Percentiles rank a stretch among this genome's conserved stretches.
Conservation (phyloP, 1,140 invertebrate genomes). For the Aphaenogaster floridana region DNA sequence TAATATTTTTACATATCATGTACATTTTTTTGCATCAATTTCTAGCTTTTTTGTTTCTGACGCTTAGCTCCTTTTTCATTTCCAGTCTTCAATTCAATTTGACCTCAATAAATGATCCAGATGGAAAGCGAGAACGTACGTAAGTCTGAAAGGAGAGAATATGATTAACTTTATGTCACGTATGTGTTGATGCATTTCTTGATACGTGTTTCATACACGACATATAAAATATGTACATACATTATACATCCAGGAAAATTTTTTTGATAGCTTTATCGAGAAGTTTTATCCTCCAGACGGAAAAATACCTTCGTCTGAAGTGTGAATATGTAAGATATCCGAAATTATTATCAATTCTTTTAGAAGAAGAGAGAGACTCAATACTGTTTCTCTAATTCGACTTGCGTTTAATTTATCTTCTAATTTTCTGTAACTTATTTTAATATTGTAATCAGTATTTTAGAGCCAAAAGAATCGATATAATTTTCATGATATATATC, state of each 20-base stretch:
- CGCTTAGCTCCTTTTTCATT: background rate
- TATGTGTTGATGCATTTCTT: constrained; percentile 40
- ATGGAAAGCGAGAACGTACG: background rate
- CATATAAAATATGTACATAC: constrained; percentile 14
- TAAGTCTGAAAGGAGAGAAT: constrained; percentile 13
- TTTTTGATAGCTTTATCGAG: background rate
- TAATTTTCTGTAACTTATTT: constrained; percentile 25
- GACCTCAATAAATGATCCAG: background rate
- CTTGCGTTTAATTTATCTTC: background rate
- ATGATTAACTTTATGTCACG: constrained; percentile 54
- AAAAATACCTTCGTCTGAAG: constrained; percentile 7
- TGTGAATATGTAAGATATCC: constrained; percentile 15
- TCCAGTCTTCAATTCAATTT: constrained; percentile 18
- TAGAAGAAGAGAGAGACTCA: background rate
- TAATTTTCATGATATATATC: background rate
- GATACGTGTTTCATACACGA: background rate
- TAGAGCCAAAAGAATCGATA: background rate
- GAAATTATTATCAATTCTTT: constrained; percentile 16
- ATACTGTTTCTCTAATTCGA: background rate
- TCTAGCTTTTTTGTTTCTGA: background rate
- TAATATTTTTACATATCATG: constrained; percentile 11
- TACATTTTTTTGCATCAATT: constrained; percentile 8
- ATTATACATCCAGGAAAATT: background rate
- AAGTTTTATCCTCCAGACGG: background rate
- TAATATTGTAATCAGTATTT: background rate